Conservation (phyloP, 2,797 vertebrate species). For the Hydrophis major region DNA sequence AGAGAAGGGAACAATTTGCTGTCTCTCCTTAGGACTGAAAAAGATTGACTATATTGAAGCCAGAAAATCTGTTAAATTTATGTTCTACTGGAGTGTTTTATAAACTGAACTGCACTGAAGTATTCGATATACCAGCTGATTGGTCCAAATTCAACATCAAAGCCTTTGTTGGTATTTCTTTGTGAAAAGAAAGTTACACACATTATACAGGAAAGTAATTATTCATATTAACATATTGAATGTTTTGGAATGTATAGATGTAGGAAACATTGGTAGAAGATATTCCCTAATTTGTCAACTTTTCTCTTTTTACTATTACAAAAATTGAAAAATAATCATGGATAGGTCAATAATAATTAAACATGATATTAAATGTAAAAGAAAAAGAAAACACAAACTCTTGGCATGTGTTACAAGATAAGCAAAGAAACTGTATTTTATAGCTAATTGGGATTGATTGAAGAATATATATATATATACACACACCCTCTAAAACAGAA, state of each 20-base stretch:
- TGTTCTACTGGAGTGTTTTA: neutral
- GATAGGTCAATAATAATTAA: neutral
- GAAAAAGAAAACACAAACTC: neutral
- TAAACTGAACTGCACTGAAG: too few relatives aligned
- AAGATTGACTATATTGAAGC: neutral
- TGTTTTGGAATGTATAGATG: constrained; percentile 18
- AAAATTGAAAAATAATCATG: constrained; percentile 1
- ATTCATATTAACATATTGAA: constrained; percentile 8
- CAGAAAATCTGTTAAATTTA: neutral
- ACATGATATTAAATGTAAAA: neutral
- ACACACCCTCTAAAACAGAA: too few relatives aligned
- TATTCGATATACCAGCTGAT: neutral
- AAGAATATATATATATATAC: neutral
- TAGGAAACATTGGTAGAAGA: constrained; percentile 27
- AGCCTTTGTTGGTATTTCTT: neutral
- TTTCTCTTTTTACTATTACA: constrained; percentile 19
- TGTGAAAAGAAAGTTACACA: fast-evolving
- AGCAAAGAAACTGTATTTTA: neutral
- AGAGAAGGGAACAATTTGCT: neutral
- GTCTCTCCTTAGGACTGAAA: neutral
- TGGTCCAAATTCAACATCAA: neutral
- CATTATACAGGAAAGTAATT: neutral
- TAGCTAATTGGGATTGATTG: constrained; percentile 16
- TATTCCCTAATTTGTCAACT: constrained; percentile 30
- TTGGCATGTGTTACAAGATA: constrained; percentile 22